phyloP scores from a whole-genome alignment of 2,113 vertebrate species.

The Oryzias woworae region DNA sequence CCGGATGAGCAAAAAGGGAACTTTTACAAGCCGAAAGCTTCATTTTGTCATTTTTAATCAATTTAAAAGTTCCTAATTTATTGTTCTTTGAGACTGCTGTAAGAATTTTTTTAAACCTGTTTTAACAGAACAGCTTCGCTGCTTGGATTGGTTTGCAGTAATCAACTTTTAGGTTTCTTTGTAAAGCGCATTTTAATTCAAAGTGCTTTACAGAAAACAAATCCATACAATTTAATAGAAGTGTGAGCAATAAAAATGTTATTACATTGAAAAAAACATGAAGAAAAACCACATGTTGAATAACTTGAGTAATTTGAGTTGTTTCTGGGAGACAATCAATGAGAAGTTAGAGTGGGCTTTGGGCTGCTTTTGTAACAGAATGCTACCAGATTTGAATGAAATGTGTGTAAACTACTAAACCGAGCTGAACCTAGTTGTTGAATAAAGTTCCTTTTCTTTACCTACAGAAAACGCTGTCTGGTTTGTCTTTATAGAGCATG shows the following conservation, averaged over 20 bases:
- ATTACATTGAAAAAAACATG: conserved; percentile 8
- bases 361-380: conserved; percentile 45
- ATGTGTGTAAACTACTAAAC: conserved; percentile 61
- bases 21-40: conserved; percentile 11
- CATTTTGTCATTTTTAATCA: conserved; percentile 4
- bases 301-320: conserved; percentile 22
- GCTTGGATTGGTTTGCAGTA: conserved; percentile 1
- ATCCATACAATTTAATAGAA: neutral
- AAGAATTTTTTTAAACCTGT: no score
- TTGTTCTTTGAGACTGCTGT: no score
- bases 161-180: no score
- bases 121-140: neutral
- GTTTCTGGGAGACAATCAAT: conserved; percentile 66
- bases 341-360: conserved; percentile 38
- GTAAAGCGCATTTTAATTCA: no score
- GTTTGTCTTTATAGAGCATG: neutral
- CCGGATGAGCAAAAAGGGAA: conserved; percentile 37
- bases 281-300: conserved; percentile 21
- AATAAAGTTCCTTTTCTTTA: conserved; percentile 77
- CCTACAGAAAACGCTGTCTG: conserved; percentile 18
- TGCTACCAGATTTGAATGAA: conserved; percentile 21
- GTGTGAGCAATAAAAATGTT: neutral
- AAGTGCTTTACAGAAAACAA: no score
- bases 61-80: no score
- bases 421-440: conserved; percentile 62